Conservation (phyloP, 1,140 invertebrate species). For the Brachionus sp. region DNA sequence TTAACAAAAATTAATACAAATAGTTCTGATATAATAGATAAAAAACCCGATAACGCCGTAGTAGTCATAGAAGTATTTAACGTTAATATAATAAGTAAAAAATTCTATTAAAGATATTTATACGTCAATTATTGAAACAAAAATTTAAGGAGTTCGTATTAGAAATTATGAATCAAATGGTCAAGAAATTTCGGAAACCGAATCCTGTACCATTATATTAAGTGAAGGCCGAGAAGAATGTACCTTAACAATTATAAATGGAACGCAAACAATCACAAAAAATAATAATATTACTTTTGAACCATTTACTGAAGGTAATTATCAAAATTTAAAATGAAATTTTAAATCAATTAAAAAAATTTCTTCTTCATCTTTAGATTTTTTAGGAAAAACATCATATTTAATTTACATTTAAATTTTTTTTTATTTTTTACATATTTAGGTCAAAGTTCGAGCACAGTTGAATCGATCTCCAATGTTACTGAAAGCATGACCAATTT, state of each 20-base stretch:
- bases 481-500: too few relatives aligned
- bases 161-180: background rate
- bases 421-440: too few relatives aligned
- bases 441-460: too few relatives aligned
- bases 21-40: background rate
- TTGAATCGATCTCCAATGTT: too few relatives aligned
- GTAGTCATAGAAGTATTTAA: background rate
- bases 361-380: too few relatives aligned
- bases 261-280: background rate
- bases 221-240: background rate
- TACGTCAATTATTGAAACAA: background rate
- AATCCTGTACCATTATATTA: background rate
- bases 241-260: background rate
- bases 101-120: too few relatives aligned
- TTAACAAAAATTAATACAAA: background rate
- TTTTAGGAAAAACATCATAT: too few relatives aligned
- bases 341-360: too few relatives aligned
- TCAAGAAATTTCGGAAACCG: background rate
- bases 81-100: background rate
- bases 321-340: background rate
- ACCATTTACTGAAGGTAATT: background rate
- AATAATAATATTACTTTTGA: background rate
- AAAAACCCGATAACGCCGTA: background rate
- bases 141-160: background rate
- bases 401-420: too few relatives aligned